A percentile compares a stretch with the other conserved stretches of the same genome.
Evolutionary conservation across 2,797 vertebrate genomes (phyloP).

Genomic region (Margarornis squamiger): DNA sequence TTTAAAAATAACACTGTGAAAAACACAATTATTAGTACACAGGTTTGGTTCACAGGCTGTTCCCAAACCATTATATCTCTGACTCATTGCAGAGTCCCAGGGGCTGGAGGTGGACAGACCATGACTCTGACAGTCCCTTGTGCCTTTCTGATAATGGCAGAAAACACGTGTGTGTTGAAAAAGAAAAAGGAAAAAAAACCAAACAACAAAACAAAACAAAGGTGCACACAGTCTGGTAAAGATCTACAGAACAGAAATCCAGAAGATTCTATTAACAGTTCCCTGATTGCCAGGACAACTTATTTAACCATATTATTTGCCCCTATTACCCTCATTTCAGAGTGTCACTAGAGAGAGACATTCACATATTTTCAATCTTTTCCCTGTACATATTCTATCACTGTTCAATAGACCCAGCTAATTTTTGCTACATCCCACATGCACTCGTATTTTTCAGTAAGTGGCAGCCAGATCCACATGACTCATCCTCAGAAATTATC

Average conservation of each 20-base stretch:
- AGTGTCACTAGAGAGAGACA: not conserved
- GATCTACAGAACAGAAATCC: not conserved
- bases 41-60: not conserved
- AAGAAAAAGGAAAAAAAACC: not conserved
- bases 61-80: not conserved
- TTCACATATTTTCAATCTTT: not conserved
- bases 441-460: not conserved
- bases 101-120: not conserved
- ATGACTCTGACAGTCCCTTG: not conserved
- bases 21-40: not conserved
- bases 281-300: not conserved
- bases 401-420: not conserved
- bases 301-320: not conserved
- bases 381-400: not conserved
- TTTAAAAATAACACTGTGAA: not conserved
- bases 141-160: not conserved
- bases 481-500: constrained; percentile 18
- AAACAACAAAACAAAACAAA: not conserved
- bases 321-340: not conserved
- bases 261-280: not conserved
- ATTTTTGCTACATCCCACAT: not conserved
- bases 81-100: not conserved
- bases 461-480: not conserved
- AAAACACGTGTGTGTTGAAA: accelerated
- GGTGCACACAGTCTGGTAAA: not conserved